phyloP scores from a whole-genome alignment of 2,113 vertebrate species.

The Geothlypis trichas region DNA sequence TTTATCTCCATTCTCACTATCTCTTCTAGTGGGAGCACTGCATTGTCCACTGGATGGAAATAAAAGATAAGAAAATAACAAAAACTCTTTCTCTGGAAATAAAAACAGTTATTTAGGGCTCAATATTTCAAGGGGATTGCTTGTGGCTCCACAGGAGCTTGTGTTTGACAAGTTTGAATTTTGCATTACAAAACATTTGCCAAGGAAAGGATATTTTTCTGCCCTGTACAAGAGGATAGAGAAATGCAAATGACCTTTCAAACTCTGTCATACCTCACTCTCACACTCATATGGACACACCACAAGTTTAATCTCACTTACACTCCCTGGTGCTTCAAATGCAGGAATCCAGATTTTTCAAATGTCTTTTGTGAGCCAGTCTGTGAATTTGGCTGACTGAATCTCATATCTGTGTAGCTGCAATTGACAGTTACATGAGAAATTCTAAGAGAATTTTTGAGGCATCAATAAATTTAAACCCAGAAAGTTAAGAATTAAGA shows the following conservation, averaged over 20 bases:
- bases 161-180: background rate
- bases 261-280: background rate
- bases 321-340: background rate
- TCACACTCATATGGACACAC: background rate
- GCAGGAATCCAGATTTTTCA: background rate
- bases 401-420: background rate
- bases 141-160: background rate
- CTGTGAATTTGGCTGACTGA: background rate
- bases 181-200: background rate
- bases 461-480: background rate
- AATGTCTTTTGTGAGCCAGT: background rate
- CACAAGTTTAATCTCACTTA: background rate
- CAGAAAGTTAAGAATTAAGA: background rate
- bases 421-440: background rate
- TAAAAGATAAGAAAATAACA: constrained; percentile 40
- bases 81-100: constrained; percentile 13
- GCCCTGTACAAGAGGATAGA: background rate
- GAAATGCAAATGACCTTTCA: background rate
- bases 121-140: constrained; percentile 33
- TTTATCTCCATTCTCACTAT: background rate
- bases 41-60: background rate
- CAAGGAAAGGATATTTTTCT: background rate
- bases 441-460: background rate
- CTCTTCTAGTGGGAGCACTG: background rate
- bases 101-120: background rate